Base-by-base conservation (phyloP, 2,797 vertebrate species). In the Poecilia velifera region DNA sequence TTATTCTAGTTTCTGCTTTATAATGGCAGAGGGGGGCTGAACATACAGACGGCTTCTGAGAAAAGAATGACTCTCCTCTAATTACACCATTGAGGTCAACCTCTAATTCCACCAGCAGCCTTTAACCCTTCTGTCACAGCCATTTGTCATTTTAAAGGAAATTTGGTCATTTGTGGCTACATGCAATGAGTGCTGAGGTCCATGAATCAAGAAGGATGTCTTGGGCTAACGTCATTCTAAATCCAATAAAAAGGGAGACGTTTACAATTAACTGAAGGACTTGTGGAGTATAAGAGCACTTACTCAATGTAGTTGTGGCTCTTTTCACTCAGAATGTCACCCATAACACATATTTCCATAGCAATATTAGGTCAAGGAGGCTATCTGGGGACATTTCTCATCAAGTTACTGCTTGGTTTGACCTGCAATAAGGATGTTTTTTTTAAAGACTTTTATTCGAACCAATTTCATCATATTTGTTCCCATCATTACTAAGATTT, bases 21-120 rank as follows among this genome's bases (percentile, higher is more conserved):
- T 7, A 36, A 18, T 36, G 34, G 34, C 2, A 20, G 62, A 36
- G 16, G 16, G 16, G 34, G 16, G 28, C 12, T 14, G 16, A 20
- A 36, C 18, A 64, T 18, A 64, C 62, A 64, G 34, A 16, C 4
- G 36, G 16, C 34, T 20, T 64, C 62, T 36, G 62, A 64, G 62
- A 64, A 64, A 36, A 64, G 28, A 64, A 34, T 64, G 59, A 62
- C 62, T 64, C 57, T 62, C 68, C 81, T 79, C 62, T 80, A 76
- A 89, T 83, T 83, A 76, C 46, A 25, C 55, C 1, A n/a, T 8
- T 76, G 86, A 86, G 81, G 80, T 88, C 87, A 81, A 64, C 62
- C 62, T 64, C 62, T 28, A 16, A 36, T 64, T 64, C 34, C 20
- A 64, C 62, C 34, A 64, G 86, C 62, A 12, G 70, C 72, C 31